These are phyloP conservation scores for Phymatocera aterrima DNA, from an alignment of 2,888 invertebrate species.

Conservation along the genomic window DNA sequence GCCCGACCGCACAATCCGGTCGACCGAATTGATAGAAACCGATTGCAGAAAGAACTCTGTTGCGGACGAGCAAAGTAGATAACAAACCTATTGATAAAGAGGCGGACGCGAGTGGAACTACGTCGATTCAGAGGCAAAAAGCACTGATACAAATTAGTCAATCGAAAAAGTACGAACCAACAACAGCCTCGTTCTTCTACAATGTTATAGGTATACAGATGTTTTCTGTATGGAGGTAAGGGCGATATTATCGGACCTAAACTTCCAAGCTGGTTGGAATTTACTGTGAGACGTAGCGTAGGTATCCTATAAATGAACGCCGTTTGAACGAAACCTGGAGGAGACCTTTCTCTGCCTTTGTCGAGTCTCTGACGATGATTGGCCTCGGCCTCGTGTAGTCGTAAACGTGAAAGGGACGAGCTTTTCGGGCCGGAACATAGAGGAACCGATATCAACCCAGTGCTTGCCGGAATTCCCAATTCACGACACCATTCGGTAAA, in stretches of 20 bases:
- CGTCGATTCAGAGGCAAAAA: conserved; percentile 36
- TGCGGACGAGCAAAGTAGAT: conserved; percentile 63
- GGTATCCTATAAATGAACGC: conserved; percentile 23
- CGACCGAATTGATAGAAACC: conserved; percentile 65
- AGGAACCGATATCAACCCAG: conserved; percentile 48
- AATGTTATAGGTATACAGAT: not conserved
- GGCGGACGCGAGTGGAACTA: not conserved
- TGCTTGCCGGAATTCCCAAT: conserved; percentile 52
- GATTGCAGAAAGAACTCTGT: conserved; percentile 64
- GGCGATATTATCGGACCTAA: conserved; percentile 18
- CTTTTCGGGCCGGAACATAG: conserved; percentile 14
- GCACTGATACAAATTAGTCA: conserved; percentile 28
- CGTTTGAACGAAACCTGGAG: conserved; percentile 29
- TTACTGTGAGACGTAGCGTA: conserved; percentile 16
- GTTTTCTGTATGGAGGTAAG: not conserved
- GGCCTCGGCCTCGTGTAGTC: conserved; percentile 14
- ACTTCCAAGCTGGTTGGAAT: conserved; percentile 26
- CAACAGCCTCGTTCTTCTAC: not conserved
- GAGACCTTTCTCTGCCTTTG: conserved; percentile 22
- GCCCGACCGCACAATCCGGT: conserved; percentile 48
- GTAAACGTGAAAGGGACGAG: conserved; percentile 37
- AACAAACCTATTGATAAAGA: conserved; percentile 60
- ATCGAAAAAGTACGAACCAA: conserved; percentile 15
- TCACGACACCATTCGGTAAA: conserved; percentile 55
- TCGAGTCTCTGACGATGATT: conserved; percentile 36